Base-by-base conservation (phyloP, 1,140 invertebrate species). In the Lasioglossum albipes region DNA sequence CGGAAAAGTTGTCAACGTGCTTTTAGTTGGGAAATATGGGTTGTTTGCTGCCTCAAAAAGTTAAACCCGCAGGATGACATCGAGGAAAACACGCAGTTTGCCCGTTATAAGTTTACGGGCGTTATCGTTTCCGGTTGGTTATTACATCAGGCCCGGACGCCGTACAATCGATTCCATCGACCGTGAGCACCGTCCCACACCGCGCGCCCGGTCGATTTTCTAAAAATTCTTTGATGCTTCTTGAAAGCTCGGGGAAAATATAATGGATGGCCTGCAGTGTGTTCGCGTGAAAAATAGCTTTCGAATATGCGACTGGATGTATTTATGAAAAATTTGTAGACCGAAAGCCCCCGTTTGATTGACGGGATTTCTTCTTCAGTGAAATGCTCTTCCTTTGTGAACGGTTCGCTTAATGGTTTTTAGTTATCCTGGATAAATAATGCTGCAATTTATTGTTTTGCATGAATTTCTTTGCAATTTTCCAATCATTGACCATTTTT, bases 241-340 rank as follows among this genome's bases (percentile, higher is more conserved):
- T 41, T 42, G 64, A 66, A 66, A 66, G 64, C 64, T 66, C 64
- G 64, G 45, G 45, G n/a, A 49, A 54, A 69, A 52, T 54, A 54
- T 69, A 69, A 69, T 49, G 67, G 67, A 66, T 66, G 36, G 36
- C 12, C 54, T 57, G 54, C 54, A 52, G 49, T 41, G 54, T 41
- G 54, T 22, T 72, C 36, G n/a, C 54, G 69, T 59, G 69, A 72
- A 42, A 72, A 72, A 72, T 72, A 59, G 36, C 69, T 22, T 13
- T 72, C 12, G 13, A 72, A 57, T 42, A 42, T 42, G n/a, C 20
- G 36, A 9, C 2, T 59, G n/a, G 22, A 22, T 12, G 54, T 59
- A 59, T 72, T 72, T 42, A 59, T 59, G 36, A 59, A 59, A 59
- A 42, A 72, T 72, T 59, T 13, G 27, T 16, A 9, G 20, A 10